Base-by-base conservation (phyloP, 2,888 invertebrate species). In the Conus canariensis region DNA sequence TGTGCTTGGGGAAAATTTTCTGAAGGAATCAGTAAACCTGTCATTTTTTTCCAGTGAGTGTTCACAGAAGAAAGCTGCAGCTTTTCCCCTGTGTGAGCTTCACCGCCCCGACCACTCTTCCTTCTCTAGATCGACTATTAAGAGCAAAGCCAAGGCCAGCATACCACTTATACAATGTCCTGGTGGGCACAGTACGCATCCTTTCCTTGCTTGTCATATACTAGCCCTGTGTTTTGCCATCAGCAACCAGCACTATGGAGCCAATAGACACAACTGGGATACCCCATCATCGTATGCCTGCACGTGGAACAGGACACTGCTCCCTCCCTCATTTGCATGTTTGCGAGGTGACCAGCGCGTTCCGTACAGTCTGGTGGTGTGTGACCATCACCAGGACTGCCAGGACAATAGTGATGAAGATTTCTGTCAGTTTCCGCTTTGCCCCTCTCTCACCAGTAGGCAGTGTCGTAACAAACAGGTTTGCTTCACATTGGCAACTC, bases 401-500 rank as follows among this genome's bases (percentile, higher is more conserved):
- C 59, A 85, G 59, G 85, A 85, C 85, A 85, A 85, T 25, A 85
- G 85, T 14, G 85, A 85, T 85, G 85, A 85, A 14, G 60, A 60
- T 6, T 85, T 85, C 70, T 70, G 70, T 70, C 70, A 22, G 19
- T 70, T 19, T 22, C 70, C 70, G 4, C 2, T 12, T 22, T 58
- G 58, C 58, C 22, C 83, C 9, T 22, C 58, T 3, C 19, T 8
- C 56, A 56, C 83, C 8, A 10, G 22, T 9, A 83, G 22, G 5
- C 83, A 19, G n/a, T 58, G 58, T 25, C 83, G 25, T 7, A 83
- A 83, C 19, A 83, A 56, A 58, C 83, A 83, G 58, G 58, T 58
- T 30, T 30, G 30, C 30, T 30, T 30, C 30, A 30, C 30, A 30
- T 30, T 30, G 30, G 2, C 30, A 30, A 30, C 30, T 30, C 30